Conservation (phyloP, 2,113 vertebrate species). For the Dasyornis broadbenti region DNA sequence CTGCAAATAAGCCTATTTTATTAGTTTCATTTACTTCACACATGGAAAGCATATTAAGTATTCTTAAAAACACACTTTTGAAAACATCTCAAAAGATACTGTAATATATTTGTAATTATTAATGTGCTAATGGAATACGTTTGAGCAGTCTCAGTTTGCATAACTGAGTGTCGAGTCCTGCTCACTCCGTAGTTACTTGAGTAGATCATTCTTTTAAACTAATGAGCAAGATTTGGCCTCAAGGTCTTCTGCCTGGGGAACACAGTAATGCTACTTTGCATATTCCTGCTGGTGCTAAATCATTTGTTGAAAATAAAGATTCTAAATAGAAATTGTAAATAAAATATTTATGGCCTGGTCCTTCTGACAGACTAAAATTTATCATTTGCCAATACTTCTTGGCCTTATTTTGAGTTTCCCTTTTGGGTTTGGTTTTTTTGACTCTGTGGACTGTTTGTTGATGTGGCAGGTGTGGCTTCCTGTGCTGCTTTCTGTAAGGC, state of each 20-base stretch:
- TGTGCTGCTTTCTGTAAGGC: background rate
- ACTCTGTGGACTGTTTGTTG: background rate
- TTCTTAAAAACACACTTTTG: background rate
- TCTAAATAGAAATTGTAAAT: conserved; percentile 32
- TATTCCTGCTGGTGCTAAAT: conserved; percentile 55
- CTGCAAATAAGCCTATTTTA: background rate
- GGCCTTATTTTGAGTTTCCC: background rate
- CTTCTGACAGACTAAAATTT: background rate
- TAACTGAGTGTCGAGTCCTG: background rate
- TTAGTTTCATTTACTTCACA: background rate
- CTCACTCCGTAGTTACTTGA: background rate
- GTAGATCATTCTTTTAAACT: background rate
- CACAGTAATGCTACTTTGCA: background rate
- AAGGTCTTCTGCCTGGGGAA: background rate
- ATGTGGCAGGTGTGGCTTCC: background rate
- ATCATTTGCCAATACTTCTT: background rate
- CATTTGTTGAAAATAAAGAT: background rate
- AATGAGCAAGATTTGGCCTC: conserved; percentile 3
- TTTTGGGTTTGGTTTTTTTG: background rate
- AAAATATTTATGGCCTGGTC: conserved; percentile 35
- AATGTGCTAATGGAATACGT: background rate
- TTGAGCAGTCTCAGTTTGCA: background rate
- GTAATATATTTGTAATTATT: conserved; percentile 20
- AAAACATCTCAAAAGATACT: conserved; percentile 11
- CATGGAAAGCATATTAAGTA: background rate